Conservation (phyloP, 2,113 vertebrate genomes). For the Barbus barbus region DNA sequence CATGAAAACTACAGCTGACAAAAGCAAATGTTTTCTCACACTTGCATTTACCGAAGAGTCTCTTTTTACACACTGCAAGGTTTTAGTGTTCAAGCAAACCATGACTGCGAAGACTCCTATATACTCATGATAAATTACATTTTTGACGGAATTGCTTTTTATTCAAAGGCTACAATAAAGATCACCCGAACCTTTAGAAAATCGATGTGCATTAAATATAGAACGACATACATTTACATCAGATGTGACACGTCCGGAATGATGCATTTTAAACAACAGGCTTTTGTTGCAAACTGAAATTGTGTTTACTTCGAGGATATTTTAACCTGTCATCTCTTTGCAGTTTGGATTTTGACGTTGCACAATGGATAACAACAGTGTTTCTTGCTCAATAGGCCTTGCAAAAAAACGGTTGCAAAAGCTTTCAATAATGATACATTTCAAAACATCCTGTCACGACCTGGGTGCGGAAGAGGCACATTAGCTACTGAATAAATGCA, state of each 20-base stretch:
- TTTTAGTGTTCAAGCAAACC: neutral
- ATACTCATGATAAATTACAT: neutral
- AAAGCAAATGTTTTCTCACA: neutral
- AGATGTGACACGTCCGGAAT: neutral
- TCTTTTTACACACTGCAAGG: neutral
- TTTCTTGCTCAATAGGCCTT: neutral
- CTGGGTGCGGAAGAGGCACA: conserved; percentile 14
- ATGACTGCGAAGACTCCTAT: neutral
- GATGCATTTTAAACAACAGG: neutral
- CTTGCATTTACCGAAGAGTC: neutral
- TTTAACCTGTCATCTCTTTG: neutral
- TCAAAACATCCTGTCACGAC: conserved; percentile 17
- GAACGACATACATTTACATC: neutral
- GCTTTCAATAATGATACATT: neutral
- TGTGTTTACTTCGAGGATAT: neutral
- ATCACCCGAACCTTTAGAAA: neutral
- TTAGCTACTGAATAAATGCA: neutral
- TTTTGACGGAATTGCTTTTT: neutral
- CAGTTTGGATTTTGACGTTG: neutral
- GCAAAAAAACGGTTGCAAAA: neutral
- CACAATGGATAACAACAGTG: neutral
- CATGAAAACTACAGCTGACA: neutral
- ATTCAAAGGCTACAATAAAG: neutral
- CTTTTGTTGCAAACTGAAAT: neutral
- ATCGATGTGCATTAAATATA: neutral